phyloP scores from a whole-genome alignment of 2,113 vertebrate genomes.

The Bettongia penicillata region DNA sequence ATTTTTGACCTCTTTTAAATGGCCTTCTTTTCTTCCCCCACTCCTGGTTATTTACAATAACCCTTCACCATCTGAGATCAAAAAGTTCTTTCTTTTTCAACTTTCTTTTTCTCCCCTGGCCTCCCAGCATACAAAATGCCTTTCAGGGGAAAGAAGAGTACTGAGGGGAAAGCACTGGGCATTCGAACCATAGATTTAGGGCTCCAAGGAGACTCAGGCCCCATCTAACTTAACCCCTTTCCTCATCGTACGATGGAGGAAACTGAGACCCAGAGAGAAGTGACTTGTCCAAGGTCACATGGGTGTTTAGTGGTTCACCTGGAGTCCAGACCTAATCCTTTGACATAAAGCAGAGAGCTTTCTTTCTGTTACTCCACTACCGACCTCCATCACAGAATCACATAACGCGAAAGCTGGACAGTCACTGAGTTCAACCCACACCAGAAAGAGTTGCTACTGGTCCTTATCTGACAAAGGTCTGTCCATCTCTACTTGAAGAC shows the following conservation, averaged over 20 bases:
- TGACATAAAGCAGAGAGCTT: too few relatives aligned
- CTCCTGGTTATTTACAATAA: constrained; percentile 62
- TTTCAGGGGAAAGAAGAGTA: constrained; percentile 28
- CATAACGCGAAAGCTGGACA: not conserved
- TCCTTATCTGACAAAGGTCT: too few relatives aligned
- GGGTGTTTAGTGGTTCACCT: not conserved
- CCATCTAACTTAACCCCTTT: not conserved
- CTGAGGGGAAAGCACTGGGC: not conserved
- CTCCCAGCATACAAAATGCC: not conserved
- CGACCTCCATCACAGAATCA: not conserved
- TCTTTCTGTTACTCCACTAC: not conserved
- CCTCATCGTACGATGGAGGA: not conserved
- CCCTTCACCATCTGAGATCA: constrained; percentile 36
- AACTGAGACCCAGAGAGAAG: not conserved
- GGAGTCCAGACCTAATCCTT: not conserved
- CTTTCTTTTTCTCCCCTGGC: constrained; percentile 41
- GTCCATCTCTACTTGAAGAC: not conserved
- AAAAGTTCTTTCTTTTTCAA: constrained; percentile 60
- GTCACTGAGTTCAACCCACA: not conserved
- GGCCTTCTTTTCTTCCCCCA: constrained; percentile 37
- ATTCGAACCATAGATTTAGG: not conserved
- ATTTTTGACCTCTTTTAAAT: constrained; percentile 66
- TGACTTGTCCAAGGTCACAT: not conserved
- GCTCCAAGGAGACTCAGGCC: not conserved
- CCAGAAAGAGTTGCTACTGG: rapidly evolving